These are phyloP conservation scores for Adineta ricciae DNA, from an alignment of 2,888 invertebrate genomes.

Conservation along the genomic window DNA sequence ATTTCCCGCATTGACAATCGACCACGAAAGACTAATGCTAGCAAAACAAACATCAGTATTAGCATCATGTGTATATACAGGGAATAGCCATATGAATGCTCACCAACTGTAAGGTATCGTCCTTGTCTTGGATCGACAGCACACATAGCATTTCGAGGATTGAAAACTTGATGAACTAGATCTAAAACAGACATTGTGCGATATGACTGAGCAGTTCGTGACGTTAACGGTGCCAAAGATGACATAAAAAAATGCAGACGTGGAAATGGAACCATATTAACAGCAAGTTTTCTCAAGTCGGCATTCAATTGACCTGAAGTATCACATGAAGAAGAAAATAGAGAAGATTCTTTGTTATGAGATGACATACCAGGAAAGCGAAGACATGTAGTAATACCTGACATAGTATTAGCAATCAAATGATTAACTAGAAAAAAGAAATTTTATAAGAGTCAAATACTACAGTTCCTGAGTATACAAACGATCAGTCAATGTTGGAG, in stretches of 20 bases:
- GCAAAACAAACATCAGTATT: background rate
- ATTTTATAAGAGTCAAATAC: background rate
- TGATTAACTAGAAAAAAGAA: background rate
- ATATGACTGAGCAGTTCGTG: background rate
- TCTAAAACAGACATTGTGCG: background rate
- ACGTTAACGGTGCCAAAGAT: background rate
- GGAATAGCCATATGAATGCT: background rate
- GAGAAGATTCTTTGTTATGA: background rate
- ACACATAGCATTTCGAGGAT: background rate
- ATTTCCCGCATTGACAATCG: background rate
- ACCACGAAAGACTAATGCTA: background rate
- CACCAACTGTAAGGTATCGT: background rate
- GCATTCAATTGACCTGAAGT: slow-evolving; percentile 10
- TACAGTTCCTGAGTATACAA: no score
- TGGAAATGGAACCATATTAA: slow-evolving; percentile 13
- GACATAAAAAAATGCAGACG: slow-evolving; percentile 6
- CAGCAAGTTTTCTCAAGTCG: slow-evolving; percentile 5
- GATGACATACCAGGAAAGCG: background rate
- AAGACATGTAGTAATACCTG: background rate
- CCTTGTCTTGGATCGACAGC: background rate
- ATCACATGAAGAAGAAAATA: background rate
- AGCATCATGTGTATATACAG: background rate
- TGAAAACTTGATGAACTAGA: background rate
- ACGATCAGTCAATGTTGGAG: background rate
- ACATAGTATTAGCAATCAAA: background rate